Evolutionary conservation across 2,797 vertebrate genomes (phyloP), one percentile per base, ranked within the genome.

Genomic region (Oreochromis grahami): DNA sequence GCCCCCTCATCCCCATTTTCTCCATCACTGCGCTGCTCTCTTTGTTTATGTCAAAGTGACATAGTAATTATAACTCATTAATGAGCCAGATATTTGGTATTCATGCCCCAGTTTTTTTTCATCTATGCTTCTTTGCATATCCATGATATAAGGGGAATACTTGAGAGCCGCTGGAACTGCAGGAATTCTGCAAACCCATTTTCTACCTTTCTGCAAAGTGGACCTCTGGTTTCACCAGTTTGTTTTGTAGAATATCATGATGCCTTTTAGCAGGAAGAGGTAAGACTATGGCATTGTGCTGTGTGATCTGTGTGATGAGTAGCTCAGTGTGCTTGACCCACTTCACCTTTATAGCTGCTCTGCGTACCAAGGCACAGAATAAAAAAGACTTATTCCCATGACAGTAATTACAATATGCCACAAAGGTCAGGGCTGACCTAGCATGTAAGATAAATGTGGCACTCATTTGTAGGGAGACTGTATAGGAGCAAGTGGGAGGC

Each of bases 41-140:
- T 90, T 85, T 88, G 82, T 88, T 91, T 84, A 78, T 56, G 87
- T 91, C 76, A 89, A 86, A 93, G 83, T 92, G 93, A 94, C 88
- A 93, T 86, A 78, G 86, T 94, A 93, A 91, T 96, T 93, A 88
- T 88, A 91, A 79, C 38, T 77, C 56, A 60, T 80, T 91, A 88
- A 92, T 85, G 79, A 92, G 84, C 29, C 78, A 79, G 60, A 85
- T 87, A 86, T 84, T 91, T 88, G 72, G 74, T 88, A 90, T 93
- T 84, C 83, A 77, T 79, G 26, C 80, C 79, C 84, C 79, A 92
- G 60, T 90, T 85, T 84, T 52, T 52, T 65, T 91, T 77, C 87
- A 26, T 86, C 77, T 56, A 58, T 80, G 63, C 78, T 58, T 84
- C 60, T 84, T 85, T 85, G 78, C 74, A 84, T 86, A 78, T 81